phyloP scores from a whole-genome alignment of 2,113 vertebrate species.

The Orcinus orca region DNA sequence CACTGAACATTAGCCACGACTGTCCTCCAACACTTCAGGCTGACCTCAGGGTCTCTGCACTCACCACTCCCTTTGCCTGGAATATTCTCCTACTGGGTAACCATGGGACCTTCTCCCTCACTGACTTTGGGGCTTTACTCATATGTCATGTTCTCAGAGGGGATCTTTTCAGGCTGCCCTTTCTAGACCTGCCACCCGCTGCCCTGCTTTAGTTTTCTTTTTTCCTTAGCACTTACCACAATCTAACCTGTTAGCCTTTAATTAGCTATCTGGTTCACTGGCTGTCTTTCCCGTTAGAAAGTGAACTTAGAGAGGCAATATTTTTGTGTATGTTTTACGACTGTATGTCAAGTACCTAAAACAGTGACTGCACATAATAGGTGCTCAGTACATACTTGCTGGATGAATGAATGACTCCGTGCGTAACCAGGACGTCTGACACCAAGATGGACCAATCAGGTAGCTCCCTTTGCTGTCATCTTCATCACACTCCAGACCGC shows the following conservation, averaged over 20 bases:
- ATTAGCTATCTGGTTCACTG: not conserved
- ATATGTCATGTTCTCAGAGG: not conserved
- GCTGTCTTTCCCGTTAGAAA: not conserved
- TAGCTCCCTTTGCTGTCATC: not conserved
- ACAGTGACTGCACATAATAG: not conserved
- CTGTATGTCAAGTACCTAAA: not conserved
- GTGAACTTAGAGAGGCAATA: not conserved
- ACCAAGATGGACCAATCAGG: not conserved
- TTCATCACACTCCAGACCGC: fast-evolving
- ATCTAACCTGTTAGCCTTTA: not conserved
- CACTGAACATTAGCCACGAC: not conserved
- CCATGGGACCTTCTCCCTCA: not conserved
- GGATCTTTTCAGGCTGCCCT: not conserved
- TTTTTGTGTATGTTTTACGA: not conserved
- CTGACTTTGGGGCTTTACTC: not conserved
- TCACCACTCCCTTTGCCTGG: not conserved
- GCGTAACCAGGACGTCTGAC: not conserved
- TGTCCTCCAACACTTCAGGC: not conserved
- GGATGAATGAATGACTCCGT: not conserved
- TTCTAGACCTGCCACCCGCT: not conserved
- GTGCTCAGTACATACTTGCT: not conserved
- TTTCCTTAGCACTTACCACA: not conserved
- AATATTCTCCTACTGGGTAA: not conserved
- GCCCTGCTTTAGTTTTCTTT: not conserved
- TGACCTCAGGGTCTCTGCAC: not conserved